Percentiles rank a stretch among this genome's conserved stretches.
phyloP scores from a whole-genome alignment of 2,113 vertebrate genomes.

The Pterocles orientalis region DNA sequence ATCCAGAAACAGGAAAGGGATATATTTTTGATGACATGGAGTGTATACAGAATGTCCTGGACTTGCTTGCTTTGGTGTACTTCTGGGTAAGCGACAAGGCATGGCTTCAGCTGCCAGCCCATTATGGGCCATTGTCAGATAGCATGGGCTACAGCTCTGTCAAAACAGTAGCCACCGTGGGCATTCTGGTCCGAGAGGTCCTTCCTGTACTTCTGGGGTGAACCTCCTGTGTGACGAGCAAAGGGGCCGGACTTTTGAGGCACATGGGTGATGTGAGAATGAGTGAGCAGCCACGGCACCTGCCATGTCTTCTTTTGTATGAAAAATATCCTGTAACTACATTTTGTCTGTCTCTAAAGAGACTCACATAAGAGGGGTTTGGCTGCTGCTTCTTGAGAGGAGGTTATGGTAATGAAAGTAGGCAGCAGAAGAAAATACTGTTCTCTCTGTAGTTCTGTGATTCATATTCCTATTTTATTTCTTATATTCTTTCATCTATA shows the following conservation, averaged over 20 bases:
- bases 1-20: not conserved
- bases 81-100: not conserved
- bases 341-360: not conserved
- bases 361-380: not conserved
- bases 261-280: not conserved
- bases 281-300: not conserved
- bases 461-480: not conserved
- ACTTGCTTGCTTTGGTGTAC: not conserved
- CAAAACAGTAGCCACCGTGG: not conserved
- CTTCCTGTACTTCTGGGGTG: not conserved
- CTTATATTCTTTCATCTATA: not conserved
- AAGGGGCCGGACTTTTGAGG: not conserved
- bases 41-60: not conserved
- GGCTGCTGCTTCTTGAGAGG: not conserved
- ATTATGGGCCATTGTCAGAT: not conserved
- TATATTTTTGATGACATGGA: not conserved
- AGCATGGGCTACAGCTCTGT: not conserved
- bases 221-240: not conserved
- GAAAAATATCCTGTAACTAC: not conserved
- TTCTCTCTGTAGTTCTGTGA: not conserved
- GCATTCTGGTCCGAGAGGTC: not conserved
- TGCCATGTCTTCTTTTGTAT: not conserved
- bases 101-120: not conserved
- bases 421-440: not conserved
- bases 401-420: not conserved